These are phyloP conservation scores for Euborellia annulipes DNA, from an alignment of 1,140 invertebrate species.

Conservation along the genomic window DNA sequence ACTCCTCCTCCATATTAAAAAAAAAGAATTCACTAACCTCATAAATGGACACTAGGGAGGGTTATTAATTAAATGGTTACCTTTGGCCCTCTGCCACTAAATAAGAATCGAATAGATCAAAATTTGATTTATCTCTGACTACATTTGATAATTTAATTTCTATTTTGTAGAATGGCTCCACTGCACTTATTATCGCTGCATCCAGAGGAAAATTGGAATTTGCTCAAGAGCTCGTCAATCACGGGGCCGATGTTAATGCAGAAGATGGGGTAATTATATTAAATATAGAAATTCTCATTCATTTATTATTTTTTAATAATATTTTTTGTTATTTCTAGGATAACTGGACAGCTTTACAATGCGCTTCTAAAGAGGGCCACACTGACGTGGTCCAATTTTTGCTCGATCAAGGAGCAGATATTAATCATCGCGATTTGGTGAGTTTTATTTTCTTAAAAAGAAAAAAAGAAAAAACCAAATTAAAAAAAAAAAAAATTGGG, in stretches of 20 bases:
- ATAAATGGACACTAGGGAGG: conserved; percentile 4
- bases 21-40: conserved; percentile 11
- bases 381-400: conserved; percentile 65
- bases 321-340: conserved; percentile 38
- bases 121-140: no score
- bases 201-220: conserved; percentile 63
- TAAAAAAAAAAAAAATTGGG: no score
- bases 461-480: no score
- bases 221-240: conserved; percentile 63
- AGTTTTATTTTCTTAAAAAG: conserved; percentile 15
- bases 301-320: background rate
- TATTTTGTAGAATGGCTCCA: conserved; percentile 63
- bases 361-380: conserved; percentile 81
- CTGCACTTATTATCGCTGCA: conserved; percentile 77
- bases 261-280: conserved; percentile 53
- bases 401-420: conserved; percentile 67
- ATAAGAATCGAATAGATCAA: no score
- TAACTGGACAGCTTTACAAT: conserved; percentile 81
- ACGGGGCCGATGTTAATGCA: conserved; percentile 78
- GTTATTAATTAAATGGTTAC: no score
- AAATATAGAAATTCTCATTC: background rate
- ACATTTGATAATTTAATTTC: no score
- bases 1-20: no score
- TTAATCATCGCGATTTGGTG: conserved; percentile 89
- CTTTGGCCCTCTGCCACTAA: no score